Conservation (phyloP, 2,888 invertebrate genomes). For the Diaphora mendica region DNA sequence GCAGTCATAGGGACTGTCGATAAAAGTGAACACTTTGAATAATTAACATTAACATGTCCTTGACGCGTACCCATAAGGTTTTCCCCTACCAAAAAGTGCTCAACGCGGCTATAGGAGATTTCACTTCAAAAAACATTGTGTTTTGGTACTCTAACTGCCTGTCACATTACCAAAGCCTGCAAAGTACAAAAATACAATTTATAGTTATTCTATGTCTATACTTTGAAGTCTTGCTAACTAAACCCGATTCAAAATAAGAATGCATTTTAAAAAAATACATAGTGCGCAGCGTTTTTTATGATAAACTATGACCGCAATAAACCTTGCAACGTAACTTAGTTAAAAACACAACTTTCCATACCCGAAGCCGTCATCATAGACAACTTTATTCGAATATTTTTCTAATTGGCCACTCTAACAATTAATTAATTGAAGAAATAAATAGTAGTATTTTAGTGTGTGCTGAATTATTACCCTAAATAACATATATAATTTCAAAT, state of each 20-base stretch:
- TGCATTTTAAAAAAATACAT: background rate
- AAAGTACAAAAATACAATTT: background rate
- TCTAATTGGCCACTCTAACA: conserved; percentile 32
- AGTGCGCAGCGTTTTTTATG: background rate
- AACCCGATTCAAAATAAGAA: background rate
- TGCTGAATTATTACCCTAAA: conserved; percentile 23
- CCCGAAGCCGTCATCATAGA: conserved; percentile 17
- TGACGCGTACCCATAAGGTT: too few species aligned
- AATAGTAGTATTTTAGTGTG: conserved; percentile 14
- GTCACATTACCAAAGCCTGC: background rate
- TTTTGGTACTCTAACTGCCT: background rate
- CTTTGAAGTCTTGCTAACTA: background rate
- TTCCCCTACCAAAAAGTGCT: too few species aligned
- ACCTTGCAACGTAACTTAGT: background rate
- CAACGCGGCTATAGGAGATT: too few species aligned
- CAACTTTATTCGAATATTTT: conserved; percentile 42
- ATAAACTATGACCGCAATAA: background rate
- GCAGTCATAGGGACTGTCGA: background rate
- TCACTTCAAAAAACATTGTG: background rate
- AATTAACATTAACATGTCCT: too few species aligned
- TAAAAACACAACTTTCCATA: background rate
- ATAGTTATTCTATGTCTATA: background rate
- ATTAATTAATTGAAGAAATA: conserved; percentile 18
- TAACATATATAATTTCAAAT: conserved; percentile 28
- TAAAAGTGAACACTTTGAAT: background rate